phyloP scores from a whole-genome alignment of 2,888 invertebrate genomes.

The Aphidius colemani region DNA sequence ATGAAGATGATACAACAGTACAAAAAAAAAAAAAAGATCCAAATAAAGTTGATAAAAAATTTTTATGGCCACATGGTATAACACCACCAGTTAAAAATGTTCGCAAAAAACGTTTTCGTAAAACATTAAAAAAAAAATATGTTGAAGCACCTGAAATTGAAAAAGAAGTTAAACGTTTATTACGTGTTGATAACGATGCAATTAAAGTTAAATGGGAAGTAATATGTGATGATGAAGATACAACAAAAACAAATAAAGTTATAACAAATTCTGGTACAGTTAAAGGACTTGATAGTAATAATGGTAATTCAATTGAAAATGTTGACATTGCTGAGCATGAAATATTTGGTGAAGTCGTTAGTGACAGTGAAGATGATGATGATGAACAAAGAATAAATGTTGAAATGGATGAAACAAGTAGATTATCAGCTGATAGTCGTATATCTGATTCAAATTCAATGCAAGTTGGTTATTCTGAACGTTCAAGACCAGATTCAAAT shows the following conservation, averaged over 20 bases:
- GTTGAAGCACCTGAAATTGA: conserved; percentile 98
- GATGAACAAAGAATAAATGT: conserved; percentile 72
- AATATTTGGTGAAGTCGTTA: conserved; percentile 91
- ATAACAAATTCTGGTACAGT: conserved; percentile 54
- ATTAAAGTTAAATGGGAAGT: conserved; percentile 87
- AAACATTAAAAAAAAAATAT: conserved; percentile 95
- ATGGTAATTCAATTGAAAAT: conserved; percentile 58
- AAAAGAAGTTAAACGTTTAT: conserved; percentile 91
- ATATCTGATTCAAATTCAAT: conserved; percentile 73
- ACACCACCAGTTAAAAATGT: conserved; percentile 97
- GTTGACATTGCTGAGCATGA: conserved; percentile 72
- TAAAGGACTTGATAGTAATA: conserved; percentile 50
- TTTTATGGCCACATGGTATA: conserved; percentile 92
- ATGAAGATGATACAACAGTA: conserved; percentile 78
- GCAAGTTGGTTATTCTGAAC: conserved; percentile 58
- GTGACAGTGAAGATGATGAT: conserved; percentile 87
- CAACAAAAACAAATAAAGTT: conserved; percentile 58
- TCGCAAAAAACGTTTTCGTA: conserved; percentile 87
- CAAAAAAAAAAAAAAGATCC: conserved; percentile 86
- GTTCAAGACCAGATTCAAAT: conserved; percentile 38
- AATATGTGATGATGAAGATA: conserved; percentile 84
- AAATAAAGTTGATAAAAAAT: conserved; percentile 86
- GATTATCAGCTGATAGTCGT: conserved; percentile 74
- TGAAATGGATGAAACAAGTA: conserved; percentile 80
- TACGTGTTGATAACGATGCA: conserved; percentile 92